Evolutionary conservation across 2,888 invertebrate species (phyloP).

Genomic region (Pandemis heparana): DNA sequence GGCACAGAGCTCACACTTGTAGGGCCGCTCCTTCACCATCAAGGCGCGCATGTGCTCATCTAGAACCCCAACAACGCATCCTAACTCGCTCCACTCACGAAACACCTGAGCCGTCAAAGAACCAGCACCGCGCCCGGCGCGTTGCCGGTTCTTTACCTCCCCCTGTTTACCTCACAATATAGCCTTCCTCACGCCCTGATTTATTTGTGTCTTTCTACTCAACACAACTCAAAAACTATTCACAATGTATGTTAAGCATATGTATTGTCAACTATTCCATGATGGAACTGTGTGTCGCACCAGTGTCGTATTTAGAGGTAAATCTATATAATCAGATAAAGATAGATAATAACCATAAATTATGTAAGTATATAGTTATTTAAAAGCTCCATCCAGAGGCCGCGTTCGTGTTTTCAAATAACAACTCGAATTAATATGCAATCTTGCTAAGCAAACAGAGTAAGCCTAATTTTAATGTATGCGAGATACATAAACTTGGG

Average conservation of each 20-base stretch:
- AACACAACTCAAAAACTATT: slow-evolving; percentile 85
- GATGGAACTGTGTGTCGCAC: slow-evolving; percentile 72
- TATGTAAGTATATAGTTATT: slow-evolving; percentile 50
- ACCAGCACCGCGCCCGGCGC: slow-evolving; percentile 47
- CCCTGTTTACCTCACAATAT: slow-evolving; percentile 81
- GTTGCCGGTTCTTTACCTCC: slow-evolving; percentile 77
- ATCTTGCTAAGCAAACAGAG: neutral
- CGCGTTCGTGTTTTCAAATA: slow-evolving; percentile 46
- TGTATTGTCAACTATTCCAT: slow-evolving; percentile 67
- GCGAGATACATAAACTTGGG: slow-evolving; percentile 17
- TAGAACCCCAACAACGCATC: slow-evolving; percentile 74
- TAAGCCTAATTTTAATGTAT: neutral
- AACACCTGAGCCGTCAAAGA: slow-evolving; percentile 13
- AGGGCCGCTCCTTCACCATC: slow-evolving; percentile 86
- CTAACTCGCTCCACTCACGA: slow-evolving; percentile 45
- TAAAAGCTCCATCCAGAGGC: slow-evolving; percentile 66
- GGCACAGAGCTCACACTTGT: slow-evolving; percentile 89
- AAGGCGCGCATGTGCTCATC: slow-evolving; percentile 85
- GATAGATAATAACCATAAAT: slow-evolving; percentile 43
- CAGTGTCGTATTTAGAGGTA: slow-evolving; percentile 63
- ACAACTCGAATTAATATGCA: slow-evolving; percentile 5
- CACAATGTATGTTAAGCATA: slow-evolving; percentile 74
- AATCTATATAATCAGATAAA: slow-evolving; percentile 47
- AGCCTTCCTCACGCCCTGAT: slow-evolving; percentile 83
- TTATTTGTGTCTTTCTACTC: slow-evolving; percentile 61